A percentile compares a stretch with the other conserved stretches of the same genome.
Evolutionary conservation across 2,888 invertebrate genomes (phyloP).

Genomic region (Oscheius onirici): DNA sequence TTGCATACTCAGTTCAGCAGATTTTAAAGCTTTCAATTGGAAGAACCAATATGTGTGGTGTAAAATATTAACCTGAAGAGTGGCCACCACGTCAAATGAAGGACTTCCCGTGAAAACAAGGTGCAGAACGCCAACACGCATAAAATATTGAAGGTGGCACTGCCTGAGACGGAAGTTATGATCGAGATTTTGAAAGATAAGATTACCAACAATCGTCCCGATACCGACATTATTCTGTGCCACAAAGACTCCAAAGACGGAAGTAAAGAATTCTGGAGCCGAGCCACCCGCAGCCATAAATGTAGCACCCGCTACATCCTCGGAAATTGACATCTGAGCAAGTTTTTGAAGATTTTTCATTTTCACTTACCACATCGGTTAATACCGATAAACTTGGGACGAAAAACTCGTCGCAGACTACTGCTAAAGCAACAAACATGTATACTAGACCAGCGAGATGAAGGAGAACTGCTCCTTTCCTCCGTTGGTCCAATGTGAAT

Average conservation of each 20-base stretch:
- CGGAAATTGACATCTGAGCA: constrained; percentile 82
- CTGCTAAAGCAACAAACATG: constrained; percentile 97
- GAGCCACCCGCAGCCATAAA: constrained; percentile 99
- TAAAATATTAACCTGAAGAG: constrained; percentile 49
- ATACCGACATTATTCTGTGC: constrained; percentile 94
- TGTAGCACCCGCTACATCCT: constrained; percentile 97
- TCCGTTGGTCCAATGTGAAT: constrained; percentile 85
- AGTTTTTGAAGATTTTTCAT: background rate
- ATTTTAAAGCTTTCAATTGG: no score
- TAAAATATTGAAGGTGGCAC: constrained; percentile 74
- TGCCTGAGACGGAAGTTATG: constrained; percentile 50
- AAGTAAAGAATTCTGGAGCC: constrained; percentile 92
- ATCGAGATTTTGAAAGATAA: background rate
- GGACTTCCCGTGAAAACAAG: constrained; percentile 62
- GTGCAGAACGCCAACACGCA: constrained; percentile 69
- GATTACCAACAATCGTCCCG: constrained; percentile 90
- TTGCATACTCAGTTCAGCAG: no score
- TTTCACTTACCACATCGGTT: constrained; percentile 80
- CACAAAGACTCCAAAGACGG: constrained; percentile 96
- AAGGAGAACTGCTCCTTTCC: constrained; percentile 86
- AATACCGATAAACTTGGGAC: constrained; percentile 96
- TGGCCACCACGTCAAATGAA: constrained; percentile 68
- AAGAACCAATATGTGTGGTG: background rate
- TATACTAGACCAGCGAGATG: constrained; percentile 89
- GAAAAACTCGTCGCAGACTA: constrained; percentile 99